phyloP scores from a whole-genome alignment of 1,140 invertebrate species.

The Euborellia annulipes region DNA sequence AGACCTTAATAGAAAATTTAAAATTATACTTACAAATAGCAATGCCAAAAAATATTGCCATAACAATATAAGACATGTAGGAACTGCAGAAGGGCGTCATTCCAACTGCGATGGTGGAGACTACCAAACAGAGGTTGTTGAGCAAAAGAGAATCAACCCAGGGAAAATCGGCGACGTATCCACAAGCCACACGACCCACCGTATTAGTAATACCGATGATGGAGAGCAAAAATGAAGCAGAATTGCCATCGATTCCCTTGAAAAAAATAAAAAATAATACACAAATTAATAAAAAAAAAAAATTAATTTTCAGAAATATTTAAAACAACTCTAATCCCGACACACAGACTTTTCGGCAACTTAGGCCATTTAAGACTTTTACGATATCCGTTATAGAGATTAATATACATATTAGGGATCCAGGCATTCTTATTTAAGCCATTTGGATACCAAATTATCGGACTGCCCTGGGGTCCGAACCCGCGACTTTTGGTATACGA shows the following conservation, averaged over 20 bases:
- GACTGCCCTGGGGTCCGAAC: no score
- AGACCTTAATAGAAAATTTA: background rate
- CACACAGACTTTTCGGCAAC: no score
- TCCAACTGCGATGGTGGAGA: slow-evolving; percentile 74
- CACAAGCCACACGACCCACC: slow-evolving; percentile 31
- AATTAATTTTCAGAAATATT: slow-evolving; percentile 4
- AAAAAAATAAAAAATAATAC: background rate
- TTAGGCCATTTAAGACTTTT: no score
- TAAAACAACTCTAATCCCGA: background rate
- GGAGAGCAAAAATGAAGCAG: slow-evolving; percentile 38
- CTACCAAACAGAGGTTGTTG: slow-evolving; percentile 84
- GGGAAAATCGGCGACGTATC: slow-evolving; percentile 52
- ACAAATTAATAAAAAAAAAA: slow-evolving; percentile 7
- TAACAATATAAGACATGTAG: slow-evolving; percentile 59
- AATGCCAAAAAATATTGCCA: slow-evolving; percentile 85
- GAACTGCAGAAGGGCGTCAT: slow-evolving; percentile 67
- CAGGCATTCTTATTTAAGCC: no score
- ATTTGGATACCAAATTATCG: no score
- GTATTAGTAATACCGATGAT: slow-evolving; percentile 53
- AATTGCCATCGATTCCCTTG: slow-evolving; percentile 5
- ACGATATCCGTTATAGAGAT: no score
- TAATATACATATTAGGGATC: no score
- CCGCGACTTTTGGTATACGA: no score
- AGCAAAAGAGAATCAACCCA: slow-evolving; percentile 80
- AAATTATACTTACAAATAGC: slow-evolving; percentile 78